These are phyloP conservation scores for Alfaro cultratus DNA, from an alignment of 2,797 vertebrate genomes.

Conservation along the genomic window DNA sequence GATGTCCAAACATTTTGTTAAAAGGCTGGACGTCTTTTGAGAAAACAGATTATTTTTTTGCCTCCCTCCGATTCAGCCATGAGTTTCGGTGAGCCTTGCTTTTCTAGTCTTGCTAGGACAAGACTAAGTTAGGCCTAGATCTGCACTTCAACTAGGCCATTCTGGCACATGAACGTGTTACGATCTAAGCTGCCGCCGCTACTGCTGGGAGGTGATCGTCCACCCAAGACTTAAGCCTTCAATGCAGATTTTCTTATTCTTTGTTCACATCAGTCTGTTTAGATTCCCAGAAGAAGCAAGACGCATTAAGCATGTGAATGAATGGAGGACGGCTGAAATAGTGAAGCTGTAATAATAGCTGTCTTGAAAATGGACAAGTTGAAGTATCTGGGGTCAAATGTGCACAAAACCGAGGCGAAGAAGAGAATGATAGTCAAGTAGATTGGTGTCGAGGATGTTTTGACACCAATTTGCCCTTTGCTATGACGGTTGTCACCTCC, in stretches of 20 bases:
- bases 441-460: not conserved
- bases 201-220: not conserved
- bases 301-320: not conserved
- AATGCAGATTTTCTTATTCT: not conserved
- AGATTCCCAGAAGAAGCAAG: not conserved
- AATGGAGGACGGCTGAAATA: not conserved
- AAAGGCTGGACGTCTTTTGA: not conserved
- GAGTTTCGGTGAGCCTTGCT: not conserved
- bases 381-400: not conserved
- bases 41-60: not conserved
- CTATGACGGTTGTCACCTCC: not conserved
- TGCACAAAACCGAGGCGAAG: not conserved
- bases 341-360: not conserved
- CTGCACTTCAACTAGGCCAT: not conserved
- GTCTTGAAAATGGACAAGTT: not conserved
- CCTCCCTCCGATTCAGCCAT: not conserved
- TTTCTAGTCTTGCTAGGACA: not conserved
- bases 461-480: not conserved
- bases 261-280: not conserved
- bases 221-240: not conserved
- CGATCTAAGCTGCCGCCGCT: too few relatives aligned
- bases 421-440: not conserved
- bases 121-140: not conserved
- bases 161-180: not conserved
- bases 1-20: not conserved